Evolutionary conservation across 2,888 invertebrate species (phyloP).

Genomic region (Acholoe squamosa): DNA sequence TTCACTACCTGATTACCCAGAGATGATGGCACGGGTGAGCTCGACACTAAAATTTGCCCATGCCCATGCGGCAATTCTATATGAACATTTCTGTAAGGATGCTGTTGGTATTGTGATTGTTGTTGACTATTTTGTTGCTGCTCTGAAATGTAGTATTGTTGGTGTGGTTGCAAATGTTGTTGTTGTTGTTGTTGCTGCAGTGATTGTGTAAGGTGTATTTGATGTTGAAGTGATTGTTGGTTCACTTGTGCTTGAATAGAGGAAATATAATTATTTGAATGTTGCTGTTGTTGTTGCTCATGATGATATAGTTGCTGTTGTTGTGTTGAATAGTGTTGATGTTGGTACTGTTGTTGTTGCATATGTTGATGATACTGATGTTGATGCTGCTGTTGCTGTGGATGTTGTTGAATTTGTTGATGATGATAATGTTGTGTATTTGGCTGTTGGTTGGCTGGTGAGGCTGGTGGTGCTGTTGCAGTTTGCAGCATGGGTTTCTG

Average conservation of each 20-base stretch:
- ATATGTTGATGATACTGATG: conserved; percentile 32
- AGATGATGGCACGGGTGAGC: not conserved
- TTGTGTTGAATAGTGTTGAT: conserved; percentile 17
- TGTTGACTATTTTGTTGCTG: conserved; percentile 67
- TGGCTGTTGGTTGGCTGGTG: not conserved
- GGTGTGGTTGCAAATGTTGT: conserved; percentile 69
- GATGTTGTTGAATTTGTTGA: conserved; percentile 51
- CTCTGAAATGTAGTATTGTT: conserved; percentile 19
- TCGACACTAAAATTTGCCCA: conserved; percentile 59
- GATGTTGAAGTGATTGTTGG: conserved; percentile 71
- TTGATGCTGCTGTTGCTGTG: conserved; percentile 13
- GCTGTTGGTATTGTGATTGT: conserved; percentile 65
- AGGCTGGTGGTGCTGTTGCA: conserved; percentile 92
- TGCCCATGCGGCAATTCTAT: conserved; percentile 66
- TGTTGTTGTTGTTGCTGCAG: conserved; percentile 72
- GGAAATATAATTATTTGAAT: conserved; percentile 80
- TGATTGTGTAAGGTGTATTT: not conserved
- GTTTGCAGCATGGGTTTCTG: conserved; percentile 97
- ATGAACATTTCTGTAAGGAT: conserved; percentile 52
- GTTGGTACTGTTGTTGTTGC: conserved; percentile 1
- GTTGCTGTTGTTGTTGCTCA: conserved; percentile 85
- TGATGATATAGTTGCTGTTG: conserved; percentile 80
- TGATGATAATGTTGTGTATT: conserved; percentile 37
- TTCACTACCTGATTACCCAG: not conserved
- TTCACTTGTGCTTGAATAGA: conserved; percentile 79